Evolutionary conservation across 1,140 invertebrate species (phyloP), one percentile per base, ranked within the genome.

Genomic region (Dryas iulia): DNA sequence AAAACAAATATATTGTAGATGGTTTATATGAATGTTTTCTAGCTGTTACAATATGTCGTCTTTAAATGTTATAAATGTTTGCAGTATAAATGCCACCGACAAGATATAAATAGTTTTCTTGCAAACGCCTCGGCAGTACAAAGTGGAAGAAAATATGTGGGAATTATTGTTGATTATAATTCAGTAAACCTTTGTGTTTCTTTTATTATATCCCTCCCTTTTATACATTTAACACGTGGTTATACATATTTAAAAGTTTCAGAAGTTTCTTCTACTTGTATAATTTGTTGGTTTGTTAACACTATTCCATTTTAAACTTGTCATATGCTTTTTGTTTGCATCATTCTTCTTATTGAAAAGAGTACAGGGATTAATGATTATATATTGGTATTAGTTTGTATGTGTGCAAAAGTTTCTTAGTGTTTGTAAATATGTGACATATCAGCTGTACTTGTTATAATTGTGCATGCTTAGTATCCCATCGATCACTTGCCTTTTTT

Each of bases 81-180:
- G 4, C 14, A 26, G 21, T 33, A 39, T 67, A 59, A 39, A 64
- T 21, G 28, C 47, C 47, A 66, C 56, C 39, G 33, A 35, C 47
- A 47, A 57, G 53, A 62, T 23, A 26, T 56, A 57, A 61, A 68
- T 68, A 68, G 66, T 33, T 74, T 81, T 71, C 80, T 82, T 82
- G 76, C 76, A 77, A 82, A 81, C 61, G 77, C 73, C 72, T 35
- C 66, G 26, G 74, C 71, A 85, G 81, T 87, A 86, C 83, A 85
- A 86, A 87, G 78, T 87, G 76, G 81, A 82, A 81, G 76, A 78
- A 77, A 78, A 69, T 73, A 54, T 72, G 35, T 69, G n/a, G 66
- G 18, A 69, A 64, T 66, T 68, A 59, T 58, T 59, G 30, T 30
- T 18, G 14, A 47, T 18, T 28, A 73, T 69, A 63, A 59, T 70